Evolutionary conservation across 1,140 invertebrate genomes (phyloP).

Genomic region (Atta texana): DNA sequence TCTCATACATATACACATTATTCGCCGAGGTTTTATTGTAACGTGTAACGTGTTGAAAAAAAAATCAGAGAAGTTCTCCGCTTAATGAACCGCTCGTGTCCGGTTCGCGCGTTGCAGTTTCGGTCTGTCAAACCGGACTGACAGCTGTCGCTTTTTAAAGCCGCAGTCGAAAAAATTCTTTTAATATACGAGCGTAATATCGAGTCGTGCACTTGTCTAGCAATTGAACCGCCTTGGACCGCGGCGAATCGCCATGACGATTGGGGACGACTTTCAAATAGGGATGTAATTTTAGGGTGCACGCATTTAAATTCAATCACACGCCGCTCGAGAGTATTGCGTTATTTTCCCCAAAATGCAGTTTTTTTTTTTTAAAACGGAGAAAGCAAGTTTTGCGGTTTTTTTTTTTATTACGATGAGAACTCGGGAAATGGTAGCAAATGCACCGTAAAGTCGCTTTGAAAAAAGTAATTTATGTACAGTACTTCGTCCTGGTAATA

Average conservation of each 20-base stretch:
- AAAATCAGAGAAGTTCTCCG: slow-evolving; percentile 13
- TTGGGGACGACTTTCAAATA: slow-evolving; percentile 82
- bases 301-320: slow-evolving; percentile 64
- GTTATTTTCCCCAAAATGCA: slow-evolving; percentile 30
- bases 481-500: not conserved
- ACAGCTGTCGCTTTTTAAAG: slow-evolving; percentile 85
- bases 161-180: slow-evolving; percentile 80
- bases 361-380: not conserved
- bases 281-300: slow-evolving; percentile 76
- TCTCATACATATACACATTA: not conserved
- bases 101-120: slow-evolving; percentile 70
- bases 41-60: slow-evolving; percentile 12
- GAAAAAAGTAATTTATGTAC: not conserved
- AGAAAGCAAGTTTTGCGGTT: not conserved
- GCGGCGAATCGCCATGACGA: slow-evolving; percentile 82
- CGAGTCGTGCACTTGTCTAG: slow-evolving; percentile 77
- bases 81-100: slow-evolving; percentile 61
- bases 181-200: slow-evolving; percentile 71
- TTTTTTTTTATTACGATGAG: not conserved
- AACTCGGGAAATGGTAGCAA: not conserved
- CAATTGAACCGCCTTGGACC: slow-evolving; percentile 76
- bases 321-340: not conserved
- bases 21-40: slow-evolving; percentile 25
- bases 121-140: slow-evolving; percentile 81
- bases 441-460: not conserved